These are phyloP conservation scores for Scophthalmus maximus DNA, from an alignment of 2,113 vertebrate species.

Conservation along the genomic window DNA sequence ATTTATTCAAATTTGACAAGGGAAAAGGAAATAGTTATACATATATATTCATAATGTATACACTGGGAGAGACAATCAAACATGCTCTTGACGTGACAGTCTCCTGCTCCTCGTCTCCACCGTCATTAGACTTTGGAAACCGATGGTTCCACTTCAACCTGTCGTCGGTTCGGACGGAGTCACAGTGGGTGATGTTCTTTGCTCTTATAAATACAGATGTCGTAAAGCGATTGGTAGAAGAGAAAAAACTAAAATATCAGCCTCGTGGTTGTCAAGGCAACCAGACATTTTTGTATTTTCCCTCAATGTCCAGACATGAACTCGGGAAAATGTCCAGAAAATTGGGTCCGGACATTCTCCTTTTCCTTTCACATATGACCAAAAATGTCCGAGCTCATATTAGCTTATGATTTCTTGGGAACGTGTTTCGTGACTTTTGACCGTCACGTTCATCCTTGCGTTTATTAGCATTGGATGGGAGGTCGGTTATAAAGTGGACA, in stretches of 20 bases:
- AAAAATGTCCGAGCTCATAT: no score
- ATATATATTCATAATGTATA: background rate
- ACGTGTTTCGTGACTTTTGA: no score
- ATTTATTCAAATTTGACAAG: background rate
- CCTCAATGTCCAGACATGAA: no score
- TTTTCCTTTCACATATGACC: no score
- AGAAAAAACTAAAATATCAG: background rate
- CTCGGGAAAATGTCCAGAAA: no score
- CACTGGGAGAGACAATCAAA: slow-evolving; percentile 16
- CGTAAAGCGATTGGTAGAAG: background rate
- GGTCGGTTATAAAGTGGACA: background rate
- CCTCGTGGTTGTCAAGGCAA: background rate
- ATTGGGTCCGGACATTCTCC: no score
- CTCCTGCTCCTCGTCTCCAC: slow-evolving; percentile 38
- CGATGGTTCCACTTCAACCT: slow-evolving; percentile 59
- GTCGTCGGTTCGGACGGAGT: slow-evolving; percentile 27
- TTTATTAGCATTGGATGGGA: background rate
- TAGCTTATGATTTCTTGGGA: no score
- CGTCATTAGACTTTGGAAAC: slow-evolving; percentile 33
- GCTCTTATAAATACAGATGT: background rate
- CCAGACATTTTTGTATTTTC: background rate
- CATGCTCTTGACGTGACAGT: slow-evolving; percentile 9
- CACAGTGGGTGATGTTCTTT: background rate
- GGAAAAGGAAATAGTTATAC: background rate
- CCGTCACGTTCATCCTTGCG: background rate